Evolutionary conservation across 2,113 vertebrate genomes (phyloP), one percentile per base, ranked within the genome.

Genomic region (Lophura nycthemera): DNA sequence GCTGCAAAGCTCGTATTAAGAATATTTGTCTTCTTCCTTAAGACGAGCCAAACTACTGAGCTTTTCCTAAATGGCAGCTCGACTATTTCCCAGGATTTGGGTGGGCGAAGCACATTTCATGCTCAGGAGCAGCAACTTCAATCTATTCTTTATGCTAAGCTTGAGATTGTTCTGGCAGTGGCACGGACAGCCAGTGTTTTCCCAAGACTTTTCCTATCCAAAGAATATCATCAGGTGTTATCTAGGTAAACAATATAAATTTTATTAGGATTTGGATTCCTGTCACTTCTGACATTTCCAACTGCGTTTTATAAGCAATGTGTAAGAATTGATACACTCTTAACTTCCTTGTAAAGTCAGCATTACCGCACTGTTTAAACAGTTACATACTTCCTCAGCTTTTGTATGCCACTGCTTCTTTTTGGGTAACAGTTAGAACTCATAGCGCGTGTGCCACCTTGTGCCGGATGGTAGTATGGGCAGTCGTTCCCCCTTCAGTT

Each of bases 371-470:
- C 18, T 21, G 36, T 52, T 71, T 11, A 18, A 13, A 11, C 1
- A 48, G 34, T 13, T 48, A 0, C 0, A 10, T 11, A 6, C 24
- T 74, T n/a, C 34, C 22, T 29, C 11, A 13, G 10, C 38, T 60
- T 82, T 59, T 8, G 24, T 43, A 25, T 1, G 36, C 32, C 61
- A 2, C 4, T 2, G 9, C 52, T 65, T 43, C 1, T 0, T 18
- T 40, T 77, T 11, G 40, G 15, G 11, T 6, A 24, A 56, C n/a
- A 22, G 32, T 27, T 40, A 8, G n/a, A 18, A 50, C 29, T n/a
- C 60, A 64, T 48, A 69, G 48, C 75, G 20, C 8, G 15, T 38
- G 59, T 90, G 94, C 91, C 95, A 79, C 83, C 92, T 93, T 77
- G 86, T 59, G 92, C 80, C 65, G 24, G 67, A 13, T 5, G 15